Base-by-base conservation (phyloP, 2,888 invertebrate genomes). In the Tenodera sinensis region DNA sequence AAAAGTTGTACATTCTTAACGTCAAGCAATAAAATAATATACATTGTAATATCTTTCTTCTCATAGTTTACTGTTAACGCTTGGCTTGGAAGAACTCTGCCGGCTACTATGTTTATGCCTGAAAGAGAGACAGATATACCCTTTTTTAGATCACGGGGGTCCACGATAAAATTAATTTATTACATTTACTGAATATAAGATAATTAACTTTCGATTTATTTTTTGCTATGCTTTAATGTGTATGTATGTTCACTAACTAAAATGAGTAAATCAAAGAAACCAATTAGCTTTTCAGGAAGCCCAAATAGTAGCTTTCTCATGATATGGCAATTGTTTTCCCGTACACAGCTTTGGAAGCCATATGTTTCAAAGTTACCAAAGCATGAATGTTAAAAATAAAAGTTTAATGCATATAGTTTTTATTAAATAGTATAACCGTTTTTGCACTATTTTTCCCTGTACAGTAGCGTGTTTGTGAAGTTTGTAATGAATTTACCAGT, bases 51-150 rank as follows among this genome's bases (percentile, higher is more conserved):
- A 20, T 71, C 54, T 71, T 71, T 14, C 54, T 71, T 71, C 54
- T 14, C 3, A 20, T 71, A 88, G 88, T 42, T 88, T 84, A 42
- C 83, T 54, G 88, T 82, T 87, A 90, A 90, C 89, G 89, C 88
- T 88, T 89, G 89, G 90, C 89, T 85, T 88, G 89, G 90, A 84
- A 87, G 89, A 54, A 88, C 85, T 47, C 88, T 42, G 83, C 86
- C 82, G 89, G 81, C 83, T 83, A 89, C 84, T 85, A 89, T 87
- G 89, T 89, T 88, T 90, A 90, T 90, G 90, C 90, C 91, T 91
- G 91, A 89, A 90, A 90, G 90, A 91, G 90, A 91, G 89, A 42
- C 42, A 91, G 88, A 90, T 89, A 91, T 83, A 90, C 89, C 89
- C 88, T 88, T 84, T n/a, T 88, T 88, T 83, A 83, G 83, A 83